phyloP scores from a whole-genome alignment of 2,113 vertebrate species.

The Neopipo cinnamomea region DNA sequence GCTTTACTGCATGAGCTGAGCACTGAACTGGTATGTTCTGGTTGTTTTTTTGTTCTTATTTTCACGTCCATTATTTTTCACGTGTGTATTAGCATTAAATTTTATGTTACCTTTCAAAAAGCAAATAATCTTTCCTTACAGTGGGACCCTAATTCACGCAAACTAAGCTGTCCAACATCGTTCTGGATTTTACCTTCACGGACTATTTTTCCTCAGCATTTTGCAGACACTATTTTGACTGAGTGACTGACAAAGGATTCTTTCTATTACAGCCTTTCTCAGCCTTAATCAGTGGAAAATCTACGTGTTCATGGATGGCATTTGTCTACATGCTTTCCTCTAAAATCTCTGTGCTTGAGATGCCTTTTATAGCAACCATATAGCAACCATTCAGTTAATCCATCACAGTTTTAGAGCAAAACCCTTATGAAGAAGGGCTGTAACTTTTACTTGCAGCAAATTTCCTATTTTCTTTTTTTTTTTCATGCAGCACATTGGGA shows the following conservation, averaged over 20 bases:
- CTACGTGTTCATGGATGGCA: too few species aligned
- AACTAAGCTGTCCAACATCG: not conserved
- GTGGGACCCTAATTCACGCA: not conserved
- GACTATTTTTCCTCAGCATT: not conserved
- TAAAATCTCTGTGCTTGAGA: not conserved
- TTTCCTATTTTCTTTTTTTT: not conserved
- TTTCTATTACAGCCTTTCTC: too few species aligned
- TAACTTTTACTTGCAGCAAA: not conserved
- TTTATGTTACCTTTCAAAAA: not conserved
- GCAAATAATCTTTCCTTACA: not conserved
- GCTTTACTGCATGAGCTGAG: not conserved
- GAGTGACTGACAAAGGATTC: not conserved
- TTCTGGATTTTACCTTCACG: not conserved
- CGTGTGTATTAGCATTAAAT: not conserved
- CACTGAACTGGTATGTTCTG: not conserved
- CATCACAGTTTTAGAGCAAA: not conserved
- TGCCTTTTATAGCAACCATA: not conserved
- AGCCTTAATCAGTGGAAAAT: not conserved
- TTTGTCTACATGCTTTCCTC: not conserved
- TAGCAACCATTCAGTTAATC: not conserved
- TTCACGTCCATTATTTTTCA: not conserved
- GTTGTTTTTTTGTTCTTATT: not conserved
- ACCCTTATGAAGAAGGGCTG: not conserved
- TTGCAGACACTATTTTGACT: not conserved
- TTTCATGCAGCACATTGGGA: not conserved